A percentile compares a stretch with the other conserved stretches of the same genome.
Conservation (phyloP, 2,113 vertebrate species). For the Polypterus senegalus region DNA sequence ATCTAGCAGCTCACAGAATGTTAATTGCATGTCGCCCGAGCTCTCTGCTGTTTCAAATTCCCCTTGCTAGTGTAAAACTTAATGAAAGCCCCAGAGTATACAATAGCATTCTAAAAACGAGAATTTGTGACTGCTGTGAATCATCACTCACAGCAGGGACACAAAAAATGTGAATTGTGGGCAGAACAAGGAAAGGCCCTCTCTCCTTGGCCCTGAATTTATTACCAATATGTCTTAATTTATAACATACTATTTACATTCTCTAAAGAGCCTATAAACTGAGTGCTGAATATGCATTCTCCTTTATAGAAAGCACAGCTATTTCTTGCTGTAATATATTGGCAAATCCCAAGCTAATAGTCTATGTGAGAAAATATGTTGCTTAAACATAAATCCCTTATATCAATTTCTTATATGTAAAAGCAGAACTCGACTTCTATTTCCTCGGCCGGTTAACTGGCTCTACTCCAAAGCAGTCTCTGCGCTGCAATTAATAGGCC, state of each 20-base stretch:
- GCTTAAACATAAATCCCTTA: not conserved
- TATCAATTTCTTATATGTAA: not conserved
- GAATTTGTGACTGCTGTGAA: constrained; percentile 57
- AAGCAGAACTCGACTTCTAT: too few relatives aligned
- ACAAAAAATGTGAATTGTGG: constrained; percentile 52
- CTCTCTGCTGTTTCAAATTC: constrained; percentile 47
- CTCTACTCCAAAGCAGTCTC: too few relatives aligned
- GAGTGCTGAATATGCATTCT: constrained; percentile 69
- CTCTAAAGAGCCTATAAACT: constrained; percentile 66
- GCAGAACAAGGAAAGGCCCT: constrained; percentile 40
- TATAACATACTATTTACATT: constrained; percentile 60
- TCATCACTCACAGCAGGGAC: constrained; percentile 59
- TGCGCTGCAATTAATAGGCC: too few relatives aligned
- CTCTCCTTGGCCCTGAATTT: constrained; percentile 59
- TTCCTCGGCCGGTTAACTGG: too few relatives aligned
- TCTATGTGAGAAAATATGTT: not conserved
- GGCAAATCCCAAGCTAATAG: not conserved
- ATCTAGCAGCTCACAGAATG: constrained; percentile 28
- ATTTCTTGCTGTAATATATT: constrained; percentile 31
- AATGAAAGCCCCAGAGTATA: constrained; percentile 58
- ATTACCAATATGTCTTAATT: constrained; percentile 64
- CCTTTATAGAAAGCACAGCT: constrained; percentile 63
- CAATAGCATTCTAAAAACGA: constrained; percentile 61
- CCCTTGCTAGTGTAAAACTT: constrained; percentile 54
- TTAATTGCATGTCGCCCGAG: constrained; percentile 29